These are phyloP conservation scores for Lymantria dispar DNA, from an alignment of 2,888 invertebrate genomes.

Conservation along the genomic window DNA sequence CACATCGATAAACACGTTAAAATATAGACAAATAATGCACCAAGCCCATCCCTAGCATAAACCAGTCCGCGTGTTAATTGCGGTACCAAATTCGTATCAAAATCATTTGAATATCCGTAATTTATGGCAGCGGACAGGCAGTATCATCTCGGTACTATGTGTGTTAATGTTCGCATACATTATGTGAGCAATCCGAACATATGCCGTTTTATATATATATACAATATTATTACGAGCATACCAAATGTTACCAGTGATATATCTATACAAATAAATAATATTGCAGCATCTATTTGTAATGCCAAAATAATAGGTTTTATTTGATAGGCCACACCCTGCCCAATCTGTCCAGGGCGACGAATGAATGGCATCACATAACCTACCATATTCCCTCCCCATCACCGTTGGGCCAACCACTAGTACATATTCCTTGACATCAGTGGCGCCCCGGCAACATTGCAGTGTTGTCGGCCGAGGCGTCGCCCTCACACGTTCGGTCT, in stretches of 20 bases:
- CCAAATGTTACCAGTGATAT: background rate
- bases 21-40: conserved; percentile 28
- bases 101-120: conserved; percentile 78
- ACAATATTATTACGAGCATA: conserved; percentile 1
- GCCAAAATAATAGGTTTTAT: too few species aligned
- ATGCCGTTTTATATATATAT: conserved; percentile 17
- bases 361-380: too few species aligned
- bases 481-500: too few species aligned
- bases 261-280: too few species aligned
- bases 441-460: too few species aligned
- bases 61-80: conserved; percentile 79
- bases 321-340: too few species aligned
- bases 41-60: conserved; percentile 53
- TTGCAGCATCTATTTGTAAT: too few species aligned
- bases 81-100: conserved; percentile 79
- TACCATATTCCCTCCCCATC: too few species aligned
- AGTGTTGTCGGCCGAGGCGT: too few species aligned
- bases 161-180: conserved; percentile 70
- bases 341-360: too few species aligned
- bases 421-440: too few species aligned
- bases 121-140: conserved; percentile 63
- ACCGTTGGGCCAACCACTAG: too few species aligned
- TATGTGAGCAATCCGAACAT: conserved; percentile 43
- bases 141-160: conserved; percentile 66
- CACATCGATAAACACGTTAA: background rate